Evolutionary conservation across 2,797 vertebrate species (phyloP).

Genomic region (Paedocypris micromegethes): DNA sequence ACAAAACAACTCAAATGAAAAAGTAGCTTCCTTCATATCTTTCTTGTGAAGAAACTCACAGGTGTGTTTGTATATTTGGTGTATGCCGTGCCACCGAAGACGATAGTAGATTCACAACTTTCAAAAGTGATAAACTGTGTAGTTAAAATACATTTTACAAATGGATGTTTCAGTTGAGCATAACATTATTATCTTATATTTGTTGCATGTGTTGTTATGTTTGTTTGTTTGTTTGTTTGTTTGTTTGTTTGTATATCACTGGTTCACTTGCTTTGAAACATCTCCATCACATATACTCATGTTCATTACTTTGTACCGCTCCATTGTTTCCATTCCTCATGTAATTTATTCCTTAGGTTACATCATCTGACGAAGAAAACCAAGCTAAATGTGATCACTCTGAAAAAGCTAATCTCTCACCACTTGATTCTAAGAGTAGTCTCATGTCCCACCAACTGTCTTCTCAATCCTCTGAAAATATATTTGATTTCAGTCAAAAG

Average conservation of each 20-base stretch:
- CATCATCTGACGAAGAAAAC: slow-evolving; percentile 51
- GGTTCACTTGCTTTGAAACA: background rate
- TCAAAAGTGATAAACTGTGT: no score
- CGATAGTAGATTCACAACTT: no score
- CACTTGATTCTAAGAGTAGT: slow-evolving; percentile 6
- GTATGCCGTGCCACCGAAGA: no score
- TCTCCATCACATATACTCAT: no score
- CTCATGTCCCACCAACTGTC: slow-evolving; percentile 17
- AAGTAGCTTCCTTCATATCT: no score
- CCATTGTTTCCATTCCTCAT: slow-evolving; percentile 49
- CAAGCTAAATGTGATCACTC: slow-evolving; percentile 42
- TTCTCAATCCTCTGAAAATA: slow-evolving; percentile 27
- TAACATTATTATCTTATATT: background rate
- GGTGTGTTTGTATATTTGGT: no score
- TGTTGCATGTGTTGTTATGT: background rate
- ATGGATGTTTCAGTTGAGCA: background rate
- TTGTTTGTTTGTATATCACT: slow-evolving; percentile 3
- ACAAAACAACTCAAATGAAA: no score
- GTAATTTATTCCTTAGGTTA: slow-evolving; percentile 64
- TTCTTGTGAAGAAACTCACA: no score
- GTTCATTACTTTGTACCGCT: slow-evolving; percentile 34
- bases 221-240: slow-evolving; percentile 8
- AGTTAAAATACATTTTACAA: background rate
- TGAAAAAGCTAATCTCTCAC: slow-evolving; percentile 14
- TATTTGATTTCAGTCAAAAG: slow-evolving; percentile 46